Base-by-base conservation (phyloP, 2,888 invertebrate genomes). In the Lysandra bellargus region DNA sequence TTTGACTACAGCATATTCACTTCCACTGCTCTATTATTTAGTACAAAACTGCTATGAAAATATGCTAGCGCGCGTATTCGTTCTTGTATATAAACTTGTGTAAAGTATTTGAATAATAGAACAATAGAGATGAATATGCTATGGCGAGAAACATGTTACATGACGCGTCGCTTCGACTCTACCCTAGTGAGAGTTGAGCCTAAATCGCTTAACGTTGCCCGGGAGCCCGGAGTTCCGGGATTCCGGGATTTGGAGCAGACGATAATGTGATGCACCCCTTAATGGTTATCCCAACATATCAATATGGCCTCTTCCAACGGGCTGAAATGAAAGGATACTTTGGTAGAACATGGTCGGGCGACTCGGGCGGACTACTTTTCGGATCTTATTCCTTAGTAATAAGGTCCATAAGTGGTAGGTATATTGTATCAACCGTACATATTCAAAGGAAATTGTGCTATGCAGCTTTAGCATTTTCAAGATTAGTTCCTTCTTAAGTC, bases 281-380 rank as follows among this genome's bases (percentile, higher is more conserved):
- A 57, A 76, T 76, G 76, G 75, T n/a, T 75, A n/a, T 49, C 44
- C 75, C 23, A 49, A 76, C 76, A 33, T 75, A 75, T 76, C 76
- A 76, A 76, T 76, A 76, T 53, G 49, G 53, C 33, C 53, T 76
- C 53, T 57, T 17, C 17, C 57, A 33, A 76, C 53, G 7, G 40
- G 23, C 12, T 23, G 44, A 44, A 23, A 14, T 44, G 40, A 40
- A 73, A 73, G 69, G 33, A 69, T 69, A 23, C 64, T 61, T 23
- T 64, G 9, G 64, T 53, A 53, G 53, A 17, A 53, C 4, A 4
- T 2, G 17, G 14, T 57, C 9, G 49, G 49, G 49, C 9, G 49
- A 49, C 49, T 49, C 49, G 49, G 49, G 49, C 12, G 44, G 44
- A 44, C 44, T 44, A 9, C 17, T 57, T 17, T 17, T 57, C 4